Conservation (phyloP, 2,797 vertebrate genomes). For the Glossophaga mutica region DNA sequence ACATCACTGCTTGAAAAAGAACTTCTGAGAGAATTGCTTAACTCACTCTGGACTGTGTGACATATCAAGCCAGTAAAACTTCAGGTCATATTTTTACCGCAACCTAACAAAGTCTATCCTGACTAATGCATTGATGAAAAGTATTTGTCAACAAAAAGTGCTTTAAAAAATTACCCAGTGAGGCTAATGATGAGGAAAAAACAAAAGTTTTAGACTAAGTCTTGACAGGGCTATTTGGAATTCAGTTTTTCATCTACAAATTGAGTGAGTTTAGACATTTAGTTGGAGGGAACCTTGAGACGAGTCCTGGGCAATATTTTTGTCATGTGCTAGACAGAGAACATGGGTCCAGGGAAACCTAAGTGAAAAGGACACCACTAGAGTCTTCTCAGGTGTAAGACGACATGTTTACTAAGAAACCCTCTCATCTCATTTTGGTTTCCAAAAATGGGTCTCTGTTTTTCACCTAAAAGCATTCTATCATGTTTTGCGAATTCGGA, state of each 20-base stretch:
- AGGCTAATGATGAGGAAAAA: neutral
- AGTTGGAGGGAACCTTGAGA: neutral
- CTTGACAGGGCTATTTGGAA: neutral
- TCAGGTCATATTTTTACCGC: neutral
- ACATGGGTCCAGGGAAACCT: neutral
- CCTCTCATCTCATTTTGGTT: neutral
- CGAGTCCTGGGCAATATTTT: neutral
- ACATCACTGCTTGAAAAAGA: neutral
- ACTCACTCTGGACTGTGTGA: neutral
- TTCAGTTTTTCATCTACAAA: neutral
- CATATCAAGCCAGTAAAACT: neutral
- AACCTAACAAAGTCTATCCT: neutral
- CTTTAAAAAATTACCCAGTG: neutral
- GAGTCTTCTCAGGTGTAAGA: neutral
- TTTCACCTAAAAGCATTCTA: conserved; percentile 13
- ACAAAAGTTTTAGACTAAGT: neutral
- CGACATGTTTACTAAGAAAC: neutral
- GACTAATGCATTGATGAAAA: neutral
- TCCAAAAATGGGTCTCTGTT: neutral
- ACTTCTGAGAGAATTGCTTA: neutral
- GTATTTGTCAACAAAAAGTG: neutral
- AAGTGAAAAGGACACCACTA: neutral
- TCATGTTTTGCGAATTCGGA: conserved; percentile 31
- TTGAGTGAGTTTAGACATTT: neutral
- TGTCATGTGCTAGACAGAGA: neutral